Conservation (phyloP, 2,888 invertebrate species). For the Notodonta ziczac region DNA sequence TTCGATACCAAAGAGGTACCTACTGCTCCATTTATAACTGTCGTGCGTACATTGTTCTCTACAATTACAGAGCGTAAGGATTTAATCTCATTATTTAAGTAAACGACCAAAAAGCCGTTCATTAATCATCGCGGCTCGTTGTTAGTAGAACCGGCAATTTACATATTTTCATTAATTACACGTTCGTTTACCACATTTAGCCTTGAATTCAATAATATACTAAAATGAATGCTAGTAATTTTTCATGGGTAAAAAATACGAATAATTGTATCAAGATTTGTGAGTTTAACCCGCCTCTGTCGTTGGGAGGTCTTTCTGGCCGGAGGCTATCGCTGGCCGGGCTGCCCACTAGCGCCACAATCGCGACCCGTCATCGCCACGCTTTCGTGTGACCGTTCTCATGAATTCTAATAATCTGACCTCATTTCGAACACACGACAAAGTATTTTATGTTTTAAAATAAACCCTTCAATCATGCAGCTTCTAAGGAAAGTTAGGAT, state of each 20-base stretch:
- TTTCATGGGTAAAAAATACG: not conserved
- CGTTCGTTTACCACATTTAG: slow-evolving; percentile 43
- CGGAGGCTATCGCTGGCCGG: slow-evolving; percentile 25
- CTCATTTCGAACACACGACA: slow-evolving; percentile 51
- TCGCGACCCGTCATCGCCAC: slow-evolving; percentile 46
- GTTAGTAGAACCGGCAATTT: slow-evolving; percentile 60
- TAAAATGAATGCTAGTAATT: slow-evolving; percentile 18
- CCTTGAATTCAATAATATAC: slow-evolving; percentile 37
- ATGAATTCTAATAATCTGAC: slow-evolving; percentile 58
- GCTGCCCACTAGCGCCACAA: slow-evolving; percentile 36
- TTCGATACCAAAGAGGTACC: not conserved
- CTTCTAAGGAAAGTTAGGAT: not conserved
- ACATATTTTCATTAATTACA: slow-evolving; percentile 72
- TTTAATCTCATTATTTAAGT: slow-evolving; percentile 61
- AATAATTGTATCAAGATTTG: slow-evolving; percentile 29
- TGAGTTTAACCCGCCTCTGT: slow-evolving; percentile 33
- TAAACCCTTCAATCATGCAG: slow-evolving; percentile 40
- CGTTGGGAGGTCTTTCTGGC: slow-evolving; percentile 42
- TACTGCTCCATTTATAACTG: slow-evolving; percentile 20
- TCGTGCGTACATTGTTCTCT: slow-evolving; percentile 13
- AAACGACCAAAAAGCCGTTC: slow-evolving; percentile 64
- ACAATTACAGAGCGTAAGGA: slow-evolving; percentile 17
- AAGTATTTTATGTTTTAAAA: slow-evolving; percentile 45
- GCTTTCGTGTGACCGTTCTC: slow-evolving; percentile 55
- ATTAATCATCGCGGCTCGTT: slow-evolving; percentile 74